A percentile compares a stretch with the other conserved stretches of the same genome.
Evolutionary conservation across 2,888 invertebrate genomes (phyloP).

Genomic region (Molanna angustata): DNA sequence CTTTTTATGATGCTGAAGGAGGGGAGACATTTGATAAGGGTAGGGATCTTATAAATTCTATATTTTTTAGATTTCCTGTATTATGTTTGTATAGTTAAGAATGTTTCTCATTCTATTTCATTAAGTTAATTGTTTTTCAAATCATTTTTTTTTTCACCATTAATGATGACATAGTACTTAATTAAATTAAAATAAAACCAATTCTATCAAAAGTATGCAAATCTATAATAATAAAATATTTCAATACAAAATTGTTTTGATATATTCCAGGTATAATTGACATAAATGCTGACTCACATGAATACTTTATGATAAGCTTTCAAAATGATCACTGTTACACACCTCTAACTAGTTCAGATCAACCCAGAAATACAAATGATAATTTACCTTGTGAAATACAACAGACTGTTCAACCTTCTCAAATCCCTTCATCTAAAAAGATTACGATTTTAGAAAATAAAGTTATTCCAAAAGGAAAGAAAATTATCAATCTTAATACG

Average conservation of each 20-base stretch:
- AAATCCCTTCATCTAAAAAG: conserved; percentile 47
- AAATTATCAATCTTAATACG: conserved; percentile 43
- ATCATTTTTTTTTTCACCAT: not conserved
- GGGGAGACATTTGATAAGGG: conserved; percentile 39
- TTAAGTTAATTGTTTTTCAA: too few relatives aligned
- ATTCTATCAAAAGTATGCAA: too few relatives aligned
- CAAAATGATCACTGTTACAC: conserved; percentile 83
- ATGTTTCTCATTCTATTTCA: too few relatives aligned
- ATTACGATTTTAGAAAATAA: conserved; percentile 52
- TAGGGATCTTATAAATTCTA: too few relatives aligned
- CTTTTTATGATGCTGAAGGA: conserved; percentile 57
- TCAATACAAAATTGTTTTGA: too few relatives aligned
- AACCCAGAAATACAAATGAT: conserved; percentile 3
- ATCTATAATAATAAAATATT: too few relatives aligned
- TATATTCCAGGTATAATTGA: conserved; percentile 23
- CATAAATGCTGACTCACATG: too few relatives aligned
- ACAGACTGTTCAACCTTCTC: conserved; percentile 8
- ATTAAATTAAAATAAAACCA: too few relatives aligned
- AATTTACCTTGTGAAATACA: not conserved
- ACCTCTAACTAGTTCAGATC: conserved; percentile 62
- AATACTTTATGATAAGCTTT: conserved; percentile 63
- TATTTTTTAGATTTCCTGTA: too few relatives aligned
- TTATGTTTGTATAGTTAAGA: too few relatives aligned
- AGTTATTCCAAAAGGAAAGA: conserved; percentile 53
- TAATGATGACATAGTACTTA: not conserved